A percentile compares a stretch with the other conserved stretches of the same genome.
Conservation (phyloP, 2,888 invertebrate species). For the Agrochola lota region DNA sequence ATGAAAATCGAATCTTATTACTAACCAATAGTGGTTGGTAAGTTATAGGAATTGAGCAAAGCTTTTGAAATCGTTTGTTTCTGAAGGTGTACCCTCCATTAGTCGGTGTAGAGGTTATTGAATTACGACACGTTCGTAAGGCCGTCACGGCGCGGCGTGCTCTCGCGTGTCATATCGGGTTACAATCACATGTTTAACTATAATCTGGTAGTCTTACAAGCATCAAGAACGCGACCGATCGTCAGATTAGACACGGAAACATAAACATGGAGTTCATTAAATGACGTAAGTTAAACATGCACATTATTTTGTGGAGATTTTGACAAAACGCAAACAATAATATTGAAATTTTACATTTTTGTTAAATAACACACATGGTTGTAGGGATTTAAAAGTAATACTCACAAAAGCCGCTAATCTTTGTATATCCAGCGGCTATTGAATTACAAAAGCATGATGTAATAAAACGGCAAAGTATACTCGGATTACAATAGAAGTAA, state of each 20-base stretch:
- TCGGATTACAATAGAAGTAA: constrained; percentile 72
- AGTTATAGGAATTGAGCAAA: constrained; percentile 22
- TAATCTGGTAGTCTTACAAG: constrained; percentile 71
- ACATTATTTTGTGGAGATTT: constrained; percentile 24
- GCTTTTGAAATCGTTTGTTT: constrained; percentile 50
- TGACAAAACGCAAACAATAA: not conserved
- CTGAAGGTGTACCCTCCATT: constrained; percentile 75
- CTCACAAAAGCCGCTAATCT: constrained; percentile 71
- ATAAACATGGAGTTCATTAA: constrained; percentile 59
- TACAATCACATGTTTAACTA: constrained; percentile 70
- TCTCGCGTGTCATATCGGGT: constrained; percentile 72
- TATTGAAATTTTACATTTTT: constrained; percentile 14
- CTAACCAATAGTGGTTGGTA: not conserved
- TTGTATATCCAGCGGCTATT: constrained; percentile 73
- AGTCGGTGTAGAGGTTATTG: constrained; percentile 76
- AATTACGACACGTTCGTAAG: constrained; percentile 76
- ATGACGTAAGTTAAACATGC: constrained; percentile 42
- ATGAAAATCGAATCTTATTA: constrained; percentile 9
- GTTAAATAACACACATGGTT: constrained; percentile 13
- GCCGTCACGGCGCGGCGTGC: constrained; percentile 67
- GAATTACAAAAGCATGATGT: constrained; percentile 74
- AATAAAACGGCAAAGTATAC: constrained; percentile 71
- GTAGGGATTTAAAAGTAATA: constrained; percentile 42
- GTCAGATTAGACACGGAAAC: constrained; percentile 59
- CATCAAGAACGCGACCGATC: constrained; percentile 68